Percentiles rank a stretch among this genome's conserved stretches.
These are phyloP conservation scores for Phrynocephalus forsythii DNA, from an alignment of 2,797 vertebrate species.

Conservation along the genomic window DNA sequence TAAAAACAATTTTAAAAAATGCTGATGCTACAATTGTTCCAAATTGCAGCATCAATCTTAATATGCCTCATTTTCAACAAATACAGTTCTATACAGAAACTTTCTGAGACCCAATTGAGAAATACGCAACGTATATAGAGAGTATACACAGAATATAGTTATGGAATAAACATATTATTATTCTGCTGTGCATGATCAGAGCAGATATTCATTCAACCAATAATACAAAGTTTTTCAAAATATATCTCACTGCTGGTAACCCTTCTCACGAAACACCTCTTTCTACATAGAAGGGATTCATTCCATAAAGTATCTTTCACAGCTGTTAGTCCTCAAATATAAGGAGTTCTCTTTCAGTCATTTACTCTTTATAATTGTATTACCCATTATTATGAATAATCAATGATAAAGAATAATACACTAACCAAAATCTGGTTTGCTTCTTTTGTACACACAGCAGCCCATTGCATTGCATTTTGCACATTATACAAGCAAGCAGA, in stretches of 20 bases:
- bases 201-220: neutral
- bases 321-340: conserved; percentile 18
- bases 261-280: neutral
- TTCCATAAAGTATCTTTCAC: conserved; percentile 8
- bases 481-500: no score
- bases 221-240: neutral
- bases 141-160: neutral
- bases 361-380: neutral
- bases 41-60: neutral
- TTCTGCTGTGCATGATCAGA: no score
- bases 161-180: no score
- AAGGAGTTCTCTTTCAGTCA: neutral
- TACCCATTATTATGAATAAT: neutral
- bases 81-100: neutral
- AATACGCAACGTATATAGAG: neutral
- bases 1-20: neutral
- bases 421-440: no score
- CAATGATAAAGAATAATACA: neutral
- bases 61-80: neutral
- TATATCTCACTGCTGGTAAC: neutral
- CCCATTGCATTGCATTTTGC: no score
- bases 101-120: neutral
- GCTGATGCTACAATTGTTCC: neutral
- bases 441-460: no score
- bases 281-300: neutral